Base-by-base conservation (phyloP, 2,888 invertebrate genomes). In the Stenchaetothrips biformis region DNA sequence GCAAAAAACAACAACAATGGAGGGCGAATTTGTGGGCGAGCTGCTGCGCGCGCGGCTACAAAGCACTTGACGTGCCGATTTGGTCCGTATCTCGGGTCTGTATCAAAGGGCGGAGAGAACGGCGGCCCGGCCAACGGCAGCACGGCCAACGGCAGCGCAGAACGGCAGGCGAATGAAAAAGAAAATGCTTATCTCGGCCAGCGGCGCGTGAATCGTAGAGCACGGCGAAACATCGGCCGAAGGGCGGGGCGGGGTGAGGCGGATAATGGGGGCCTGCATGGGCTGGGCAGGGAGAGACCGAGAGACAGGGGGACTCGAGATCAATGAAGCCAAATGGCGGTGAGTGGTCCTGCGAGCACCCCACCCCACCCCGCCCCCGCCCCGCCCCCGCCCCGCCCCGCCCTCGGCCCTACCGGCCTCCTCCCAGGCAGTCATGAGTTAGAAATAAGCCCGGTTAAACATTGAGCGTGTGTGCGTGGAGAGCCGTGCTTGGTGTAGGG, bases 261-360 rank as follows among this genome's bases (percentile, higher is more conserved):
- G 37, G 37, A 37, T 37, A 37, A 37, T 37, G 37, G 37, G 37
- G 37, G 37, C 37, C 37, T 37, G 37, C 37, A 37, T 37, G 37
- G 37, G 37, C 37, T 37, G 37, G 37, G 37, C 37, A 9, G 62
- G n/a, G 62, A n/a, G 62, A 62, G 67, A 21, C 21, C n/a, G 67
- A 67, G 21, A 67, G 67, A 25, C 11, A 21, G 67, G 25, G 25
- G 25, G 21, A 25, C 21, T 74, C 67, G 67, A 74, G 67, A 74
- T 74, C 67, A 74, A 74, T 74, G 67, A 74, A 74, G 67, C 67
- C 67, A 74, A 74, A 74, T 74, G 67, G 67, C 67, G 67, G 67
- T 21, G 67, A 74, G 67, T 74, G 67, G 67, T 74, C 67, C 67
- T 8, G 25, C 67, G 37, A 37, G 37, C 37, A 37, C 37, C 37